Conservation (phyloP, 2,888 invertebrate species). For the Orthosia cruda region DNA sequence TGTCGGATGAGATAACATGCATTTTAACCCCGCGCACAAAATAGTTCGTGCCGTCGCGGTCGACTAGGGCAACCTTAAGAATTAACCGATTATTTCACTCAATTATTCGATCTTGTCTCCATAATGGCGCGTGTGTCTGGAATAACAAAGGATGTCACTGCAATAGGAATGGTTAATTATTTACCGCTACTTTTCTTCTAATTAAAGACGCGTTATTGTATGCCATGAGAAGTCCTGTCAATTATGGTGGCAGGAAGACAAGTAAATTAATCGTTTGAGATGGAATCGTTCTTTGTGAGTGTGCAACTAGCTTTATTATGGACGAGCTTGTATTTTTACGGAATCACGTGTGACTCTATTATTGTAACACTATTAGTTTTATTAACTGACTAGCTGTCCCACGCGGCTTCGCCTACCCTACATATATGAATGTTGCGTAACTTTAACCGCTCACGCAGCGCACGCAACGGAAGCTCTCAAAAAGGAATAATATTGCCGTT, state of each 20-base stretch:
- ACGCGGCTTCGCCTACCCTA: too few species aligned
- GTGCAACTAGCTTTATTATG: constrained; percentile 13
- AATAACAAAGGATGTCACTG: constrained; percentile 46
- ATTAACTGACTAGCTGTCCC: too few species aligned
- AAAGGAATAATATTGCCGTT: too few species aligned
- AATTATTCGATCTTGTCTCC: constrained; percentile 43
- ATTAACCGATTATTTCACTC: constrained; percentile 28
- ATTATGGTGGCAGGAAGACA: constrained; percentile 42
- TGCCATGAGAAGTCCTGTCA: constrained; percentile 43
- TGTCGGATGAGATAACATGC: too few species aligned
- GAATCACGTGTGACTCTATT: background rate
- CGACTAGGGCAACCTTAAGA: background rate
- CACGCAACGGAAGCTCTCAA: too few species aligned
- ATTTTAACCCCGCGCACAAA: too few species aligned
- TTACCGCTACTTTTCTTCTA: constrained; percentile 47
- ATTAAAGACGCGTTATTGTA: constrained; percentile 47
- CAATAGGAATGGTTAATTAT: constrained; percentile 46
- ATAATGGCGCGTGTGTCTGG: constrained; percentile 23
- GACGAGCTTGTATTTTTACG: background rate
- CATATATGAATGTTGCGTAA: too few species aligned
- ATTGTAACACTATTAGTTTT: background rate
- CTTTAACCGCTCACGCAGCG: too few species aligned
- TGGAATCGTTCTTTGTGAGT: constrained; percentile 22
- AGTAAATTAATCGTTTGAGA: constrained; percentile 43
- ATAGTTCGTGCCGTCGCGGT: too few species aligned